Evolutionary conservation across 2,888 invertebrate genomes (phyloP).

Genomic region (Drosophila mulleri): DNA sequence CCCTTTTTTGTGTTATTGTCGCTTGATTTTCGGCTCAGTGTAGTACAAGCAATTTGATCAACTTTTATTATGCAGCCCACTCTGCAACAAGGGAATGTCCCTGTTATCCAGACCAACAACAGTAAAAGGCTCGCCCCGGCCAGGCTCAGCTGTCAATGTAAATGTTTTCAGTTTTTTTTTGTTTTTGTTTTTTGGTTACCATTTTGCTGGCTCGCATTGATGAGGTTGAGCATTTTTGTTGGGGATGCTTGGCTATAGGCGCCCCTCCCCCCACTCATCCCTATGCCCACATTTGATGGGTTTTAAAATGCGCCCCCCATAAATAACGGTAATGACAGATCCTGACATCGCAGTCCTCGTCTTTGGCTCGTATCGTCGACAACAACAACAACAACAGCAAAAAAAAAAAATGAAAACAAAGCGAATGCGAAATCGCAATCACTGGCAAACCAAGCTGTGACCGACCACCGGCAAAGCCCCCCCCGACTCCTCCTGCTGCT

Average conservation of each 20-base stretch:
- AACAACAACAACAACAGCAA: background rate
- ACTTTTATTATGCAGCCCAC: slow-evolving; percentile 8
- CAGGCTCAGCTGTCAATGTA: slow-evolving; percentile 54
- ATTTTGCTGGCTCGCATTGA: slow-evolving; percentile 42
- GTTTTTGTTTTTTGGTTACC: slow-evolving; percentile 17
- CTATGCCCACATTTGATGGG: slow-evolving; percentile 49
- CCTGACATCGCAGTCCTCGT: slow-evolving; percentile 48
- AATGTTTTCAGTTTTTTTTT: slow-evolving; percentile 35
- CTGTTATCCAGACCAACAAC: slow-evolving; percentile 10
- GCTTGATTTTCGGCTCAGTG: slow-evolving; percentile 23
- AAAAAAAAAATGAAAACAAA: slow-evolving; percentile 29
- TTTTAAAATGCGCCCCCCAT: slow-evolving; percentile 63
- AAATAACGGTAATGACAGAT: slow-evolving; percentile 67
- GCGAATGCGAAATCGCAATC: slow-evolving; percentile 55
- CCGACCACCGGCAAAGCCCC: slow-evolving; percentile 9
- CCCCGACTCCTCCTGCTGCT: too few relatives aligned
- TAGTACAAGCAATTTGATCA: slow-evolving; percentile 28
- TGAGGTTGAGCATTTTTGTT: slow-evolving; percentile 48
- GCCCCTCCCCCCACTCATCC: background rate
- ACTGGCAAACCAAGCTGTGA: slow-evolving; percentile 48
- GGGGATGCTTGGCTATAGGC: slow-evolving; percentile 2
- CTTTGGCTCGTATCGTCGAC: slow-evolving; percentile 15
- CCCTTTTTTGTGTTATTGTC: background rate
- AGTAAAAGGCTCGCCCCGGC: background rate
- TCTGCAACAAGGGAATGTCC: slow-evolving; percentile 34